These are phyloP conservation scores for Willisornis vidua DNA, from an alignment of 2,113 vertebrate genomes.

Conservation along the genomic window DNA sequence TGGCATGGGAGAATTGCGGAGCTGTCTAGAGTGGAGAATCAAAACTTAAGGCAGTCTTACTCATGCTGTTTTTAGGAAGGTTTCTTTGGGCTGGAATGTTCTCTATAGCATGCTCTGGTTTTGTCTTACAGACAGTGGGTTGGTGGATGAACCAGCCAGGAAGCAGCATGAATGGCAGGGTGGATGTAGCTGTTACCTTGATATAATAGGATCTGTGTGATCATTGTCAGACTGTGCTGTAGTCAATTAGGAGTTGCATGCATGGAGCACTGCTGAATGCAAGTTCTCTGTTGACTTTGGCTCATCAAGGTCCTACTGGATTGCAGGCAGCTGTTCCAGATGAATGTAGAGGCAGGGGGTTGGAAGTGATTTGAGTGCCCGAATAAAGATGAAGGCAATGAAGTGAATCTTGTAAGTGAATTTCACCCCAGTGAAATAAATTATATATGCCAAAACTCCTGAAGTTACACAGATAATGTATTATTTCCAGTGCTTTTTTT, in stretches of 20 bases:
- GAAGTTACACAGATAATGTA: not conserved
- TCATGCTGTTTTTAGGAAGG: not conserved
- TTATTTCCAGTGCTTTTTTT: constrained; percentile 15
- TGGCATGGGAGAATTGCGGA: accelerated
- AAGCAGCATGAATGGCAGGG: accelerated
- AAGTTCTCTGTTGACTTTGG: not conserved
- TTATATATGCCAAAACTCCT: not conserved
- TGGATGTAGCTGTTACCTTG: not conserved
- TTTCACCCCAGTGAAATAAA: not conserved
- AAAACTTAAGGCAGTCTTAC: not conserved
- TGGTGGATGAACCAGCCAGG: not conserved
- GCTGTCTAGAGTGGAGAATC: not conserved
- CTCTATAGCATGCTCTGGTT: not conserved
- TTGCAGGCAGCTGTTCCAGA: not conserved
- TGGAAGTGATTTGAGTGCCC: not conserved
- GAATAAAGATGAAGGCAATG: not conserved
- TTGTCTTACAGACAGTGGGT: not conserved
- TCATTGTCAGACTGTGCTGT: not conserved
- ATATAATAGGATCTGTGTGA: not conserved
- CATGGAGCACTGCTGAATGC: not conserved
- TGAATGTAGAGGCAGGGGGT: accelerated
- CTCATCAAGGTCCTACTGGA: not conserved
- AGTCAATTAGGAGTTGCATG: not conserved
- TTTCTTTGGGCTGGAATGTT: accelerated
- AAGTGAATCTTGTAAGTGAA: not conserved